These are phyloP conservation scores for Stratiomys singularior DNA, from an alignment of 2,888 invertebrate genomes.

Conservation along the genomic window DNA sequence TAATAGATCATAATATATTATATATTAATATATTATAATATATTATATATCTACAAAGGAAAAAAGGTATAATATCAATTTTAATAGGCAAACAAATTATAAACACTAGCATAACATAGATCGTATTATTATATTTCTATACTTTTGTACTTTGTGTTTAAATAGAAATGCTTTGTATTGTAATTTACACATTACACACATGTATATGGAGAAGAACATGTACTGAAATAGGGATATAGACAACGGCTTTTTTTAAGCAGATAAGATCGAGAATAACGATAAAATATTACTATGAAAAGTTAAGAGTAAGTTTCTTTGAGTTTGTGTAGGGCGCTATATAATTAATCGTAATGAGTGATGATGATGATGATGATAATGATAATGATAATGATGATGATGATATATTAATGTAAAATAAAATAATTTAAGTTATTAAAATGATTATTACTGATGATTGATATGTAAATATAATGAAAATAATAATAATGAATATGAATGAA, in stretches of 20 bases:
- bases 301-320: neutral
- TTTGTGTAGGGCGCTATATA: conserved; percentile 45
- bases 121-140: too few relatives aligned
- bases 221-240: too few relatives aligned
- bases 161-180: too few relatives aligned
- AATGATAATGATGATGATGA: conserved; percentile 22
- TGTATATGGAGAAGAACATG: too few relatives aligned
- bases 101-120: too few relatives aligned
- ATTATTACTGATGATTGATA: conserved; percentile 20
- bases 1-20: neutral
- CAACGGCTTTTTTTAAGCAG: too few relatives aligned
- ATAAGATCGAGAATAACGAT: neutral
- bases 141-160: too few relatives aligned
- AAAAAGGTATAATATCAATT: neutral
- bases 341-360: conserved; percentile 14
- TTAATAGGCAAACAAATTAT: too few relatives aligned
- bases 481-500: conserved; percentile 16
- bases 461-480: conserved; percentile 40
- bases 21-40: neutral
- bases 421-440: conserved; percentile 27
- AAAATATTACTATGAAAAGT: neutral
- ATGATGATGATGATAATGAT: conserved; percentile 20
- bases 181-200: too few relatives aligned
- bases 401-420: conserved; percentile 29
- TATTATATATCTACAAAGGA: neutral